Evolutionary conservation across 2,797 vertebrate genomes (phyloP).

Genomic region (Chrysocyon brachyurus): DNA sequence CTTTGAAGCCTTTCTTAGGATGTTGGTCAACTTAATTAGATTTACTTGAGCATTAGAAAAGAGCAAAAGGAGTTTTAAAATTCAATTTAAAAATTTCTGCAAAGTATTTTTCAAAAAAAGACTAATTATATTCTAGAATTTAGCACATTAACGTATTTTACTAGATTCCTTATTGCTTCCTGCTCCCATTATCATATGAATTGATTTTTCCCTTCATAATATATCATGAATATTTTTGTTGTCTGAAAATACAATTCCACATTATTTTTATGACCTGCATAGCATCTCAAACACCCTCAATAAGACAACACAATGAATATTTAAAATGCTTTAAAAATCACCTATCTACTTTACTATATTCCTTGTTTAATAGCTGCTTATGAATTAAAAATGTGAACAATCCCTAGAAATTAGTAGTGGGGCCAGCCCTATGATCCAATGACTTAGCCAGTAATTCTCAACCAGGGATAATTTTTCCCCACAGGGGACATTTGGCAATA

Average conservation of each 20-base stretch:
- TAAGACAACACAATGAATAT: constrained; percentile 17
- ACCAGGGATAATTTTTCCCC: neutral
- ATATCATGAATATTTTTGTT: neutral
- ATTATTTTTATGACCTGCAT: neutral
- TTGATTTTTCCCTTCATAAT: constrained; percentile 36
- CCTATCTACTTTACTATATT: neutral
- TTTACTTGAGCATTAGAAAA: neutral
- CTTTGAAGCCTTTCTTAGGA: neutral
- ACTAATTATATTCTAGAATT: neutral
- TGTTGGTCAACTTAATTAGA: neutral
- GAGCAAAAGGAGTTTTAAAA: neutral
- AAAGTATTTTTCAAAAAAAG: neutral
- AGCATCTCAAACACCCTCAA: neutral
- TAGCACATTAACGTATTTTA: neutral
- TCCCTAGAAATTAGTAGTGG: neutral
- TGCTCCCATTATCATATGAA: neutral
- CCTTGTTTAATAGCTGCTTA: neutral
- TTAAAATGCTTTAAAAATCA: neutral
- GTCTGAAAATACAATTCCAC: neutral
- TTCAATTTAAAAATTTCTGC: neutral
- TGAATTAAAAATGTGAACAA: neutral
- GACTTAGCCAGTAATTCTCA: neutral
- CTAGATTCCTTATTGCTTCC: neutral
- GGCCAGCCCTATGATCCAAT: neutral
- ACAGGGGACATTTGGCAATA: neutral